Percentiles rank a stretch among this genome's conserved stretches.
phyloP scores from a whole-genome alignment of 2,797 vertebrate genomes.

The Echiichthys vipera region DNA sequence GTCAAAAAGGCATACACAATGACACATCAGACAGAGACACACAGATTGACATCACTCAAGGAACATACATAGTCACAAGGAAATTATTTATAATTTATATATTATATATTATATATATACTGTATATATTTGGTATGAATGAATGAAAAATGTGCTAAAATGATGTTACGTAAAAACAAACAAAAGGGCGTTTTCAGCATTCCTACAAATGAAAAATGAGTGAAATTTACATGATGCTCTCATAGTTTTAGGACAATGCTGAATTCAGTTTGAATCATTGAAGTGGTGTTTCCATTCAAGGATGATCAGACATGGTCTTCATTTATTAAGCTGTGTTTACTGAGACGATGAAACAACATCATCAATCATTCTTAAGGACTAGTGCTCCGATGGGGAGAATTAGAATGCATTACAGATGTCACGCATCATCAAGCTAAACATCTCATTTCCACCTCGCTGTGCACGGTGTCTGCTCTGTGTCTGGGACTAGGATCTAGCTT shows the following conservation, averaged over 20 bases:
- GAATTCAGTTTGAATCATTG: conserved; percentile 54
- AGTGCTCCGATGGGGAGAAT: conserved; percentile 83
- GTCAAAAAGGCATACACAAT: conserved; percentile 42
- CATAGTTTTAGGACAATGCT: conserved; percentile 52
- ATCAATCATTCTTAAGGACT: conserved; percentile 86
- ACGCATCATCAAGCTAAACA: conserved; percentile 85
- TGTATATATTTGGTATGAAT: conserved; percentile 1
- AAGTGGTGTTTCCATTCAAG: conserved; percentile 60
- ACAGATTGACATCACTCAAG: background rate
- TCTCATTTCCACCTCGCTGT: conserved; percentile 82
- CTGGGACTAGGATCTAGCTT: conserved; percentile 68
- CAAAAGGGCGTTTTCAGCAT: background rate
- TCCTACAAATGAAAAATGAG: conserved; percentile 35
- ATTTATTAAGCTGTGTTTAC: conserved; percentile 84
- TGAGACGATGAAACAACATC: conserved; percentile 80
- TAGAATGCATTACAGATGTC: conserved; percentile 86
- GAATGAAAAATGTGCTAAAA: conserved; percentile 1
- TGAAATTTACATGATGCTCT: conserved; percentile 36
- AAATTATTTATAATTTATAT: too few species aligned
- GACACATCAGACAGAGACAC: conserved; percentile 20
- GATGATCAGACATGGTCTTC: conserved; percentile 75
- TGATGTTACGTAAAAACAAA: background rate
- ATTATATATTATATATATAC: too few species aligned
- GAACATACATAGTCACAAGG: background rate
- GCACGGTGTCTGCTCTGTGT: conserved; percentile 72